Evolutionary conservation across 2,888 invertebrate genomes (phyloP), one percentile per base, ranked within the genome.

Genomic region (Lithodes maja): DNA sequence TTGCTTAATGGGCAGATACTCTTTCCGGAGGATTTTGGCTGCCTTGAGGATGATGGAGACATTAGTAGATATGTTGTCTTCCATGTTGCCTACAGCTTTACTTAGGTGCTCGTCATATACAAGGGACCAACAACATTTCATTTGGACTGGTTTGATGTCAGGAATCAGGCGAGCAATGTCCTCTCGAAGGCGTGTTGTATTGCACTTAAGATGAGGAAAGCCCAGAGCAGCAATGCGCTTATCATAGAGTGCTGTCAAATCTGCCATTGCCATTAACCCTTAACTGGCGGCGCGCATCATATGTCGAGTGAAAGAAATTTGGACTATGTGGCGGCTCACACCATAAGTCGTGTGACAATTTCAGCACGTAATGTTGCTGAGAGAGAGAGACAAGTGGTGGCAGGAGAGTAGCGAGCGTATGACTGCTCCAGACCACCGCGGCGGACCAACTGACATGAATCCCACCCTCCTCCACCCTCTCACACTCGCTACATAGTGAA

Each of bases 81-180:
- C 49, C 79, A 77, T 55, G 61, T 78, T 54, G 78, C 50, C 53
- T 15, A 84, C 54, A 74, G 84, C 74, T 75, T 49, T 84, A 75
- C 80, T 84, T 15, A 85, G 68, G 79, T 61, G 79, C 61, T 86
- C 68, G 55, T 78, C 69, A 80, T 61, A 86, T 15, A 80, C 5
- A 49, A 79, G 49, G 80, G 80, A 79, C 86, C 78, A 80, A 50
- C 79, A 17, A 61, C 69, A 9, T 61, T 80, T 80, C 17, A 78
- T 69, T 86, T 69, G 3, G 33, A 80, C 69, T 55, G 1, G n/a
- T 86, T 61, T 86, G 61, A 86, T 86, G 53, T 86, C 86, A 68
- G 69, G 79, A 80, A 86, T 86, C 80, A 86, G 80, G 93, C 82
- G 93, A 93, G 92, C 92, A 92, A 92, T 84, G 79, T 86, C 83